Evolutionary conservation across 2,113 vertebrate genomes (phyloP).

Genomic region (Castor canadensis): DNA sequence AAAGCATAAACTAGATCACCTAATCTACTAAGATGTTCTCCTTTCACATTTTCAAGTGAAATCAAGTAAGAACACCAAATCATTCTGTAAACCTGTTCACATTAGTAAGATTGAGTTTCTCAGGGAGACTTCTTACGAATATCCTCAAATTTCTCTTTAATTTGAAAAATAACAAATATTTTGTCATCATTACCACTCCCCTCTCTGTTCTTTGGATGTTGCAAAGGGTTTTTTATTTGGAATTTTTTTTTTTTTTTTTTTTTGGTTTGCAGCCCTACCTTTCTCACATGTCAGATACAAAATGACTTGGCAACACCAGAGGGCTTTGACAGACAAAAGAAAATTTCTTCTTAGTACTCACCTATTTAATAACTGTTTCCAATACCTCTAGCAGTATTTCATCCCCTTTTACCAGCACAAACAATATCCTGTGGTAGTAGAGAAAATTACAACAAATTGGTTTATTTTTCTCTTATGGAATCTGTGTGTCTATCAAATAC

Average conservation of each 20-base stretch:
- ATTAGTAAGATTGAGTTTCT: conserved; percentile 73
- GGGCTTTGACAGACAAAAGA: conserved; percentile 66
- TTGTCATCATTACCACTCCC: conserved; percentile 76
- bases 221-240: conserved; percentile 39
- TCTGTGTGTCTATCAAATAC: background rate
- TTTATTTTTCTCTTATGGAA: background rate
- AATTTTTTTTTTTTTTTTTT: conserved; percentile 50
- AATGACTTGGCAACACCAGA: conserved; percentile 50
- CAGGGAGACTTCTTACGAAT: conserved; percentile 72
- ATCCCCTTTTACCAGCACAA: background rate
- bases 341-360: conserved; percentile 53
- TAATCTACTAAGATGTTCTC: conserved; percentile 52
- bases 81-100: conserved; percentile 68
- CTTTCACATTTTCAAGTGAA: conserved; percentile 65
- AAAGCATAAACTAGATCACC: conserved; percentile 41
- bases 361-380: conserved; percentile 67
- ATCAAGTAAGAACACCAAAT: conserved; percentile 63
- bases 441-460: background rate
- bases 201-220: conserved; percentile 63
- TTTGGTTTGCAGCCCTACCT: conserved; percentile 7
- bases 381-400: background rate
- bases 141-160: conserved; percentile 78
- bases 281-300: conserved; percentile 52
- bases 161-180: conserved; percentile 78
- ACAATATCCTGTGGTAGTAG: background rate